A percentile compares a stretch with the other conserved stretches of the same genome.
Evolutionary conservation across 92 coral and sea anemone species (phyloP).

Genomic region (Micromussa lordhowensis): DNA sequence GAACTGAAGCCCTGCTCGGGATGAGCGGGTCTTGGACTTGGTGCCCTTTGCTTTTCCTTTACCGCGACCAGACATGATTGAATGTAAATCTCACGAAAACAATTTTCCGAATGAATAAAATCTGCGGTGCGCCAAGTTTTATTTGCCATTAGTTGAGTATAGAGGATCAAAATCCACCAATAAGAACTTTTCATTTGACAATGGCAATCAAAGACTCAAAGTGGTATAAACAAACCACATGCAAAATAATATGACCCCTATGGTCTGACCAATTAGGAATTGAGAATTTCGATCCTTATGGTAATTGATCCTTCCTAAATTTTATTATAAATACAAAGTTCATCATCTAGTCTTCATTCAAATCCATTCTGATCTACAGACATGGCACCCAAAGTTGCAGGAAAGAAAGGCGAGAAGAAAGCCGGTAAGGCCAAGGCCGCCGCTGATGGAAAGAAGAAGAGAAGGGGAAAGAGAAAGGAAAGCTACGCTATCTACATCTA

Average conservation of each 20-base stretch:
- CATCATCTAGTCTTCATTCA: neutral
- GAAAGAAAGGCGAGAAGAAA: conserved; percentile 54
- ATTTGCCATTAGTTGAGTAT: neutral
- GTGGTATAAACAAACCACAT: conserved; percentile 14
- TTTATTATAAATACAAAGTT: conserved; percentile 16
- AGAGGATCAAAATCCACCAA: conserved; percentile 41
- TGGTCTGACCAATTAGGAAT: neutral
- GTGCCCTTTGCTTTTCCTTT: conserved; percentile 89
- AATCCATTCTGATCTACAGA: conserved; percentile 16
- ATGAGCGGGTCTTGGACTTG: conserved; percentile 90
- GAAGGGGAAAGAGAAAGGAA: conserved; percentile 26
- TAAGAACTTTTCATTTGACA: neutral
- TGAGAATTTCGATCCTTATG: conserved; percentile 40
- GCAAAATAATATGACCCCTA: neutral
- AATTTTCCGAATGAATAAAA: too few species aligned
- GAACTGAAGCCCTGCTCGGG: conserved; percentile 85
- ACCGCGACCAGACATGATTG: conserved; percentile 87
- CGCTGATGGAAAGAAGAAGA: conserved; percentile 53
- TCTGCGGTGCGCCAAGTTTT: neutral
- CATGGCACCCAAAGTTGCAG: conserved; percentile 52
- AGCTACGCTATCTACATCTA: conserved; percentile 39
- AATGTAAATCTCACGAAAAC: too few species aligned
- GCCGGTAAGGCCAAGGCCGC: conserved; percentile 54
- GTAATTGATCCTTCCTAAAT: neutral
- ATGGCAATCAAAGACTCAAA: neutral